Conservation (phyloP, 2,797 vertebrate genomes). For the Periophthalmus magnuspinnatus region DNA sequence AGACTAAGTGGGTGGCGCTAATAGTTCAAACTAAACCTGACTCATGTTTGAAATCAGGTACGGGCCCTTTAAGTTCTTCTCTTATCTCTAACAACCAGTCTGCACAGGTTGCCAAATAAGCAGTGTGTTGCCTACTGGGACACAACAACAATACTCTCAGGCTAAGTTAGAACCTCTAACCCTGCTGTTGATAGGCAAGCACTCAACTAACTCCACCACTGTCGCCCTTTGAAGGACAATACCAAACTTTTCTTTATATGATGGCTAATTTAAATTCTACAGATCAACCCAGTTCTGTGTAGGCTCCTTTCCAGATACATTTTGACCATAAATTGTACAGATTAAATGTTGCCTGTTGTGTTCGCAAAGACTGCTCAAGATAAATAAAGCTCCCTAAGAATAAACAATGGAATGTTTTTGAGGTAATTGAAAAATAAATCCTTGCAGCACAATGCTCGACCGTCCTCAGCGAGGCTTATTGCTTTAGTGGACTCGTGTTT, state of each 20-base stretch:
- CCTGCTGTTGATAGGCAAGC: neutral
- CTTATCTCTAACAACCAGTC: neutral
- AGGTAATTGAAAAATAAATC: slow-evolving; percentile 52
- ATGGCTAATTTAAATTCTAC: neutral
- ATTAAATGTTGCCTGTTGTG: slow-evolving; percentile 34
- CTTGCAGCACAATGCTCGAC: slow-evolving; percentile 21
- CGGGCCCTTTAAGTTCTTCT: too few species aligned
- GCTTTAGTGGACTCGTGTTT: slow-evolving; percentile 38
- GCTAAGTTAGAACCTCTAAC: neutral
- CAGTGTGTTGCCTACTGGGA: too few species aligned
- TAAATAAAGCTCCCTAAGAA: slow-evolving; percentile 41
- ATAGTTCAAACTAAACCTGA: too few species aligned
- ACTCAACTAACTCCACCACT: neutral
- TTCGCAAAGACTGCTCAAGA: slow-evolving; percentile 13
- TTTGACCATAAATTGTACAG: neutral
- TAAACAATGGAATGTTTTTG: slow-evolving; percentile 36
- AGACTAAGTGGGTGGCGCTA: too few species aligned
- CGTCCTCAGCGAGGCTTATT: slow-evolving; percentile 28
- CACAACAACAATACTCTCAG: neutral
- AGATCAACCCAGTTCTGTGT: neutral
- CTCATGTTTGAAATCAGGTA: too few species aligned
- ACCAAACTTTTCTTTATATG: neutral
- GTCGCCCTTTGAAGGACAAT: neutral
- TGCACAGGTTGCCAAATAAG: neutral
- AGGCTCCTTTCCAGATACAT: slow-evolving; percentile 24